A percentile compares a stretch with the other conserved stretches of the same genome.
Evolutionary conservation across 2,797 vertebrate species (phyloP).

Genomic region (Xiphophorus birchmanni): DNA sequence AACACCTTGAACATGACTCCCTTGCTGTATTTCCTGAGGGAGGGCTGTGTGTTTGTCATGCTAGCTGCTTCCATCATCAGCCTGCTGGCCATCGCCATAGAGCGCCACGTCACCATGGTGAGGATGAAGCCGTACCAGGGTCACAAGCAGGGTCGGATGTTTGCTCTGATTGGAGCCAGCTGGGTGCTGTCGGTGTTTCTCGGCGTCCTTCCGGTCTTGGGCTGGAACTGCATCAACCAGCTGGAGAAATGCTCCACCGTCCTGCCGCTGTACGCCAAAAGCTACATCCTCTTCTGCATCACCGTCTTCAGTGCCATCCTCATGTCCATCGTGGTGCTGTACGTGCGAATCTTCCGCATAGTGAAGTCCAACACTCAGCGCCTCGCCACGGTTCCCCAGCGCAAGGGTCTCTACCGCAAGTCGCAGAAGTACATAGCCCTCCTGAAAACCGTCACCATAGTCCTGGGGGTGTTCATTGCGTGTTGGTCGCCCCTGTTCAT

Average conservation of each 20-base stretch:
- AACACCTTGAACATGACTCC: conserved; percentile 88
- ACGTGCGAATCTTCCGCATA: conserved; percentile 87
- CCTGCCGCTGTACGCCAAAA: conserved; percentile 89
- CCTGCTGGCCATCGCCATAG: conserved; percentile 89
- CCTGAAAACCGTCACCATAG: conserved; percentile 89
- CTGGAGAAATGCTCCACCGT: conserved; percentile 87
- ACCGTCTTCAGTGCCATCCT: conserved; percentile 84
- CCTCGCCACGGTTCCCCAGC: conserved; percentile 60
- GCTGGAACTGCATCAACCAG: conserved; percentile 89
- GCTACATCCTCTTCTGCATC: conserved; percentile 89
- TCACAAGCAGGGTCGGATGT: conserved; percentile 85
- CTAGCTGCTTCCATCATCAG: conserved; percentile 88
- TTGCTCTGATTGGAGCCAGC: conserved; percentile 83
- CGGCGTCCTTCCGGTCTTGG: conserved; percentile 86
- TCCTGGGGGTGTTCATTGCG: conserved; percentile 87
- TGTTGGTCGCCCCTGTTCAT: conserved; percentile 92
- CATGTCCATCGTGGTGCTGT: conserved; percentile 87
- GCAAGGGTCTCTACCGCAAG: conserved; percentile 77
- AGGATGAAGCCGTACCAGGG: conserved; percentile 87
- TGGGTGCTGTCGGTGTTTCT: conserved; percentile 86
- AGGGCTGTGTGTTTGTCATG: conserved; percentile 89
- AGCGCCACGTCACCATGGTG: conserved; percentile 92
- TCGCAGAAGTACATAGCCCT: conserved; percentile 88
- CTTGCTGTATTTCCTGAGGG: conserved; percentile 86
- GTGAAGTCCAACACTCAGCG: conserved; percentile 85